These are phyloP conservation scores for Tretioscincus oriximinensis DNA, from an alignment of 2,113 vertebrate species.

Conservation along the genomic window DNA sequence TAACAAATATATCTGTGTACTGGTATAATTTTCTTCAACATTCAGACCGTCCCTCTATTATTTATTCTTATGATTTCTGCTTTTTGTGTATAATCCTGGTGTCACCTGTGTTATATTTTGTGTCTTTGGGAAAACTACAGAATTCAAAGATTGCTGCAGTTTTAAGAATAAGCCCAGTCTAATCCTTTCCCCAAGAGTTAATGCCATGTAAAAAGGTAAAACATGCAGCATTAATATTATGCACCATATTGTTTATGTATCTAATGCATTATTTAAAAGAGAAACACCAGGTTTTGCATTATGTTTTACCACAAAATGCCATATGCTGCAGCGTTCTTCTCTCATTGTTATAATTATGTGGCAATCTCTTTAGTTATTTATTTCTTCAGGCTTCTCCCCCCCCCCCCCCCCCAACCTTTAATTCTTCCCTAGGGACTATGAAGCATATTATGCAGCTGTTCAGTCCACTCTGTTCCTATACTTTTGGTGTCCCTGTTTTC, in stretches of 20 bases:
- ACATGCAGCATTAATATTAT: not conserved
- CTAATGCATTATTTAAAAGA: conserved; percentile 6
- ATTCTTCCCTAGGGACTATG: not conserved
- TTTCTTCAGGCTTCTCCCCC: not conserved
- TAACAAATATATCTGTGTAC: not conserved
- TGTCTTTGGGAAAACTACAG: not conserved
- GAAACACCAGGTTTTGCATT: not conserved
- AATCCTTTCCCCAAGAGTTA: conserved; percentile 8
- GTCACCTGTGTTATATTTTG: not conserved
- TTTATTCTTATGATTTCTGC: not conserved
- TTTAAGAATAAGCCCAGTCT: conserved; percentile 12
- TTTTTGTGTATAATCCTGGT: not conserved
- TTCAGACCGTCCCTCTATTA: not conserved
- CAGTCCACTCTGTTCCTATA: not conserved
- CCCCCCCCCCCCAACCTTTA: too few species aligned
- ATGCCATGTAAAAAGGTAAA: not conserved
- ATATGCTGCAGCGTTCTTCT: not conserved
- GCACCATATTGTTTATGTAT: not conserved
- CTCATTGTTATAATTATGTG: not conserved
- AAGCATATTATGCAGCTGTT: not conserved
- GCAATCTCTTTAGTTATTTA: not conserved
- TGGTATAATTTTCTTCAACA: accelerated
- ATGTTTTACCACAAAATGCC: not conserved
- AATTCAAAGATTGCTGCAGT: not conserved
- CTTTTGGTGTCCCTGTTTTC: not conserved